Conservation (phyloP, 2,888 invertebrate genomes). For the Hypolimnas misippus region DNA sequence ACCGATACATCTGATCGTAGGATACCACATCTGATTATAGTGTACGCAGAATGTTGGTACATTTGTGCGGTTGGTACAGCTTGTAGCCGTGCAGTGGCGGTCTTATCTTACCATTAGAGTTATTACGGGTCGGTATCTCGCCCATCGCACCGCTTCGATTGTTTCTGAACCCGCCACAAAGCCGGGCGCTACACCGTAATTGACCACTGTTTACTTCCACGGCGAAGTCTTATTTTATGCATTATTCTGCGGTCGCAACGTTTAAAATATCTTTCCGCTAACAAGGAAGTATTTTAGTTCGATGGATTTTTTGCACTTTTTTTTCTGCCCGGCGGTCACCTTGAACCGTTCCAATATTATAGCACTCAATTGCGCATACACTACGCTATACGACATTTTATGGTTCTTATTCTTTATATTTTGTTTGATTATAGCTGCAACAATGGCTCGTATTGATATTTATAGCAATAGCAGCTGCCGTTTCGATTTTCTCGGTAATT, state of each 20-base stretch:
- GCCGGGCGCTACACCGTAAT: slow-evolving; percentile 76
- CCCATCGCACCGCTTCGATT: slow-evolving; percentile 82
- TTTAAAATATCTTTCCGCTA: slow-evolving; percentile 52
- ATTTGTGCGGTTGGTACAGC: slow-evolving; percentile 55
- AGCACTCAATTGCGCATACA: slow-evolving; percentile 42
- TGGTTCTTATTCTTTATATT: slow-evolving; percentile 53
- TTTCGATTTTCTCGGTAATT: slow-evolving; percentile 47
- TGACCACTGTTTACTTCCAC: slow-evolving; percentile 82
- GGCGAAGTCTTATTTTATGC: slow-evolving; percentile 75
- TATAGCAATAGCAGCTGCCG: slow-evolving; percentile 57
- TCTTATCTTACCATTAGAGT: slow-evolving; percentile 83
- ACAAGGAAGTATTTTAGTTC: slow-evolving; percentile 55
- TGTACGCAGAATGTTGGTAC: slow-evolving; percentile 59
- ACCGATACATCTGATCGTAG: slow-evolving; percentile 1
- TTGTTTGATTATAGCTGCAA: slow-evolving; percentile 58
- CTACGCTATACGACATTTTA: slow-evolving; percentile 48
- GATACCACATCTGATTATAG: slow-evolving; percentile 52
- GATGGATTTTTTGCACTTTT: slow-evolving; percentile 47
- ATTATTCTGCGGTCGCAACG: slow-evolving; percentile 61
- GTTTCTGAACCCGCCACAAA: slow-evolving; percentile 78
- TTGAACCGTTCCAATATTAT: slow-evolving; percentile 43
- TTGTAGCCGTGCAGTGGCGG: slow-evolving; percentile 70
- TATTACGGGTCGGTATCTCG: slow-evolving; percentile 80
- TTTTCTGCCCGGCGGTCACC: slow-evolving; percentile 32
- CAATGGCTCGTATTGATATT: slow-evolving; percentile 54